Evolutionary conservation across 2,797 vertebrate species (phyloP).

Genomic region (Perodicticus potto): DNA sequence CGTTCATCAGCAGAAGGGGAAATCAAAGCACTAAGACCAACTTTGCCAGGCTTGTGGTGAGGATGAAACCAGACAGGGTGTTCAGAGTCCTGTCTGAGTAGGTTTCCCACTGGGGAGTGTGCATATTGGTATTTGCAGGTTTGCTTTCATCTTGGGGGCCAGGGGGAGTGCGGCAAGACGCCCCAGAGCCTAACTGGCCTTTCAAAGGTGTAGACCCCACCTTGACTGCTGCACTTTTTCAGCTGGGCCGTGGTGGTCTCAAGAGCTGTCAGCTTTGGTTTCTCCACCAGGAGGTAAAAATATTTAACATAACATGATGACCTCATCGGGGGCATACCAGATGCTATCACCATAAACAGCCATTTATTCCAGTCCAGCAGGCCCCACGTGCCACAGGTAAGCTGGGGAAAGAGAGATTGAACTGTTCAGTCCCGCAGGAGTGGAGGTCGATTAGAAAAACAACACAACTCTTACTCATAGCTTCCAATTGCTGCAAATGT

Average conservation of each 20-base stretch:
- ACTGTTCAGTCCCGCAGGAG: slow-evolving; percentile 77
- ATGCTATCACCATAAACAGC: slow-evolving; percentile 80
- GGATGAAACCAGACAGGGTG: neutral
- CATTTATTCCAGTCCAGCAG: slow-evolving; percentile 68
- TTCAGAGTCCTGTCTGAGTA: neutral
- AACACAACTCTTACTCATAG: slow-evolving; percentile 77
- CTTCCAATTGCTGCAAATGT: slow-evolving; percentile 67
- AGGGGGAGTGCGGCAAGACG: neutral
- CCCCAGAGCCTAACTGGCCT: neutral
- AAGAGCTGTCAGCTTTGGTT: slow-evolving; percentile 61
- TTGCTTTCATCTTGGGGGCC: neutral
- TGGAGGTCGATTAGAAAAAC: slow-evolving; percentile 62
- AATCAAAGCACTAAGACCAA: neutral
- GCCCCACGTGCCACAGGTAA: slow-evolving; percentile 81
- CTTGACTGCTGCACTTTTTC: slow-evolving; percentile 30
- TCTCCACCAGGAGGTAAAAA: slow-evolving; percentile 76
- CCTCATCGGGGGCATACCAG: slow-evolving; percentile 77
- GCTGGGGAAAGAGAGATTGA: slow-evolving; percentile 80
- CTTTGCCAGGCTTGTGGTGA: neutral
- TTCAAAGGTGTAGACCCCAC: neutral
- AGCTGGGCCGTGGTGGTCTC: slow-evolving; percentile 59
- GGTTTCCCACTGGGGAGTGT: neutral
- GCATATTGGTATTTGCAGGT: neutral
- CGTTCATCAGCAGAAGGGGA: slow-evolving; percentile 1
- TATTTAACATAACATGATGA: slow-evolving; percentile 82